Evolutionary conservation across 2,113 vertebrate genomes (phyloP), one percentile per base, ranked within the genome.

Genomic region (Calidris pygmaea): DNA sequence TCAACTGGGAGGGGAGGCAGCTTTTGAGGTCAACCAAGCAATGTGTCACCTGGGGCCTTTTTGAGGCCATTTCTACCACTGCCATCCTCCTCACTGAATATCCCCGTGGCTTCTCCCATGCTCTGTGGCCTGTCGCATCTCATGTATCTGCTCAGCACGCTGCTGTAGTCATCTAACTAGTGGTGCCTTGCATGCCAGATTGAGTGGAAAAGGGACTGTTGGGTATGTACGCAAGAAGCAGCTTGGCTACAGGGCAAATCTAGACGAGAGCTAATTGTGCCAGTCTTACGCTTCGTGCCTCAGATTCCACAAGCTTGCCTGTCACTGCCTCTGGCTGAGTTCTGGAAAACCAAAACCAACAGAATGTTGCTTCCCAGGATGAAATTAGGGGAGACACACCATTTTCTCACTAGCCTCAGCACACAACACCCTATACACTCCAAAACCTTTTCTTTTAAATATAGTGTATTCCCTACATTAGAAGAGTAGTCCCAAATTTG

Each of bases 31-130:
- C 56, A 90, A n/a, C 13, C 14, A 35, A 71, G 27, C 30, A 48
- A 11, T 15, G 20, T 52, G 30, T 71, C 43, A 20, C 30, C 73
- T 5, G 5, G 5, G 16, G 6, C 32, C 15, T 47, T 65, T 85
- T 23, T 71, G 62, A 85, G 71, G 43, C 67, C 12, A 8, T 22
- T 83, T 75, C 10, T 59, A 34, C 67, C 6, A 3, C 56, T 50
- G 48, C 43, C 75, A 22, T 23, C 9, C 16, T 72, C n/a, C 32
- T 91, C 23, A 15, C 8, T 48, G 45, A 72, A 37, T 19, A 7
- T 11, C 3, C 10, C 34, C 0, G 0, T 82, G 79, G 18, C 37
- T 87, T 82, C 60, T 73, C 22, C 65, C 39, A 17, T 1, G 1
- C 41, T 37, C 74, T 62, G 29, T 52, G 50, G 5, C 15, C n/a